Base-by-base conservation (phyloP, 2,888 invertebrate species). In the Creontiades dilutus region DNA sequence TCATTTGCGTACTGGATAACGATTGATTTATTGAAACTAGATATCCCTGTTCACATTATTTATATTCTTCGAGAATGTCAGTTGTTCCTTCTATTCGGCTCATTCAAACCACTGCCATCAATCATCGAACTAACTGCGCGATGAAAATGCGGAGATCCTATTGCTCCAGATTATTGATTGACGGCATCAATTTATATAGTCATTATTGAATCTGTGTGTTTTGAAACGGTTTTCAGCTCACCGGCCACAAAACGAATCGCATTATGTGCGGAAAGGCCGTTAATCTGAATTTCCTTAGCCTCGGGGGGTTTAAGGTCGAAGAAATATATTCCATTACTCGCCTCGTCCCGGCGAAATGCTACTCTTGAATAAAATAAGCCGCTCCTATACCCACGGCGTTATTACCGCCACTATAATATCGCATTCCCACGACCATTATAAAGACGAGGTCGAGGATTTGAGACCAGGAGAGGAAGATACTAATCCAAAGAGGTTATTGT, bases 281-380 rank as follows among this genome's bases (percentile, higher is more conserved):
- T 46, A 37, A 80, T 80, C 78, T 46, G 78, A 80, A 80, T 80
- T 80, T 80, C 78, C 46, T 47, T 7, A 5, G 78, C 78, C 78
- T 23, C n/a, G 28, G 46, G 46, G 78, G 78, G 28, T 23, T 78
- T 78, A 78, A 78, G 28, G 78, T 28, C 16, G 47, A 46, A 47
- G 37, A 80, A 80, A 80, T 80, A 80, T 80, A 80, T 80, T 80
- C 78, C 78, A 80, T 80, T 80, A 80, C 78, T 16, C 78, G 78
- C 78, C 78, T 80, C 78, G 78, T 46, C 16, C 78, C 46, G 46
- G 46, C 37, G 3, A 46, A 80, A 80, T 46, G 78, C 78, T 16
- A 37, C 19, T 47, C 47, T 19, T 80, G 78, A 28, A 80, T 80
- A 80, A 80, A 80, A 80, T 80, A 47, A 80, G 78, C 78, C 47